Conservation (phyloP, 23 tunicate genomes). For the Trididemnum miniatum region DNA sequence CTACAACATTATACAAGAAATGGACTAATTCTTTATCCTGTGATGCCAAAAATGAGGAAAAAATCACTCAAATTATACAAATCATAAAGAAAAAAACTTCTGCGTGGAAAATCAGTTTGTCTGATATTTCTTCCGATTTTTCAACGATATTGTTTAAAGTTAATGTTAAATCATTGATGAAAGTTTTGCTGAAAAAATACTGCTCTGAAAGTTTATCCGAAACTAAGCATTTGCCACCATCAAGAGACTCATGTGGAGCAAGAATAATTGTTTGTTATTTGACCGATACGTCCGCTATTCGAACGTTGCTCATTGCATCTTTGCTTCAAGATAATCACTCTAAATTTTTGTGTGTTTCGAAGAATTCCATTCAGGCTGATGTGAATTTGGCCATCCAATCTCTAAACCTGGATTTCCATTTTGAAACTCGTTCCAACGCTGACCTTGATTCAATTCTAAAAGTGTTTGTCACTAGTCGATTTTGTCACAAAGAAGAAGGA, state of each 20-base stretch:
- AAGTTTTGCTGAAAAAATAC: no score
- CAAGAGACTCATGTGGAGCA: not conserved
- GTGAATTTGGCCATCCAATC: not conserved
- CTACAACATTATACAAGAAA: not conserved
- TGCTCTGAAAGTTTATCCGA: no score
- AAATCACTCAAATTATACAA: not conserved
- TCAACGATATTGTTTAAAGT: not conserved
- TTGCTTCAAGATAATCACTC: not conserved
- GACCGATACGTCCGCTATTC: not conserved
- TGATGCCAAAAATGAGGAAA: not conserved
- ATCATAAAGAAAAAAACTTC: not conserved
- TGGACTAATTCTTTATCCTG: not conserved
- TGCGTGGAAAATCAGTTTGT: not conserved
- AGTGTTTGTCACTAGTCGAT: not conserved
- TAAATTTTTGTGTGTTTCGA: not conserved
- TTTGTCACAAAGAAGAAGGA: not conserved
- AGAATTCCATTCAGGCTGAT: not conserved
- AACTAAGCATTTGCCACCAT: not conserved
- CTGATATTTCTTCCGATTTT: not conserved
- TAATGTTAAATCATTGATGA: not conserved
- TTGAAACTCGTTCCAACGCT: not conserved
- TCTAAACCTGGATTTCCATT: not conserved
- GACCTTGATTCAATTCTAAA: not conserved
- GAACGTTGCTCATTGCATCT: slow-evolving; percentile 9
- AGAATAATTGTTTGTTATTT: slow-evolving; percentile 2